Evolutionary conservation across 1,140 invertebrate species (phyloP).

Genomic region (Cecropterus lyciades): DNA sequence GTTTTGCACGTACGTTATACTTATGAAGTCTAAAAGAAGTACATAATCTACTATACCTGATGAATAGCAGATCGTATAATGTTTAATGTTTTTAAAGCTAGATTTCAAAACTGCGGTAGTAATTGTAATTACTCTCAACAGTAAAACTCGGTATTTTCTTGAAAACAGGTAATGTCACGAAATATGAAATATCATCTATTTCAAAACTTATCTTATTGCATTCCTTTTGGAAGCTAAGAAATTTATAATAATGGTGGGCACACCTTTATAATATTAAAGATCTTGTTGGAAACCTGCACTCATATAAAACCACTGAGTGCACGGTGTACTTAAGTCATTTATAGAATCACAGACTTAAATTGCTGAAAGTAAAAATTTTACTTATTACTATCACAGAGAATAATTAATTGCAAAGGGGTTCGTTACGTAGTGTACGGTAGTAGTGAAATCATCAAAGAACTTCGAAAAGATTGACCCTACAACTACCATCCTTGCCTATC

Average conservation of each 20-base stretch:
- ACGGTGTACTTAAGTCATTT: conserved; percentile 15
- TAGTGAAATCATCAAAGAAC: conserved; percentile 32
- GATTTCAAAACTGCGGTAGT: too few species aligned
- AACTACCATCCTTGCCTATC: conserved; percentile 47
- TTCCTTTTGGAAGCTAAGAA: conserved; percentile 1
- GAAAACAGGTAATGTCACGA: too few species aligned
- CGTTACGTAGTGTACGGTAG: conserved; percentile 28
- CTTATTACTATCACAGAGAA: conserved; percentile 66
- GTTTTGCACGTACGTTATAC: too few species aligned
- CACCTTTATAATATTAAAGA: conserved; percentile 5
- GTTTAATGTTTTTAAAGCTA: too few species aligned
- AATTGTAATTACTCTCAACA: too few species aligned
- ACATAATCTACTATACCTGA: too few species aligned
- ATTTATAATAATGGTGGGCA: too few species aligned
- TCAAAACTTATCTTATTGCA: background rate
- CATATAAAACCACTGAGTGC: background rate
- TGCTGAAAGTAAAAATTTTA: conserved; percentile 33
- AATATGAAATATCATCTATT: too few species aligned
- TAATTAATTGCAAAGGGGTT: conserved; percentile 46
- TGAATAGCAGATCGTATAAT: too few species aligned
- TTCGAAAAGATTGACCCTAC: conserved; percentile 33
- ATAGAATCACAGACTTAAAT: conserved; percentile 33
- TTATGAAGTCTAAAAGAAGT: background rate
- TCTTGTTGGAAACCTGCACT: background rate
- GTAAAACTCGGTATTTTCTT: too few species aligned